Evolutionary conservation across 2,888 invertebrate species (phyloP).

Genomic region (Netelia fuscicornis): DNA sequence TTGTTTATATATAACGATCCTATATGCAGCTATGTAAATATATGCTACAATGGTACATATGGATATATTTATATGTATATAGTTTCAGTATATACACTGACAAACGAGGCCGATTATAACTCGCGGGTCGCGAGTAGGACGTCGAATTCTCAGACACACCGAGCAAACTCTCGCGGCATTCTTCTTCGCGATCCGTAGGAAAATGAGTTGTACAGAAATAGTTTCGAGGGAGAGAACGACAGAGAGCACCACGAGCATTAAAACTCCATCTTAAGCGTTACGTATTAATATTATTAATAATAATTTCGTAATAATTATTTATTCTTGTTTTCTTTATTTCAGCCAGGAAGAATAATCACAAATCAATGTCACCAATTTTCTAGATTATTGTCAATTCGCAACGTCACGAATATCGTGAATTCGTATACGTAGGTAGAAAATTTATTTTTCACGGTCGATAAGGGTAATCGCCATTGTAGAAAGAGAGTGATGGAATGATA

Average conservation of each 20-base stretch:
- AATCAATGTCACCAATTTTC: background rate
- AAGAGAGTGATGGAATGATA: background rate
- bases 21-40: slow-evolving; percentile 36
- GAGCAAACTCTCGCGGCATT: slow-evolving; percentile 67
- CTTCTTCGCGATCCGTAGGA: slow-evolving; percentile 70
- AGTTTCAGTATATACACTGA: slow-evolving; percentile 22
- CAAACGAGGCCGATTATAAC: slow-evolving; percentile 69
- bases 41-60: slow-evolving; percentile 47
- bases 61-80: slow-evolving; percentile 55
- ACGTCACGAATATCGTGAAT: background rate
- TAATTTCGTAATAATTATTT: background rate
- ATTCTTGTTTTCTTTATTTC: background rate
- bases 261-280: slow-evolving; percentile 40
- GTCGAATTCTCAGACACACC: slow-evolving; percentile 69
- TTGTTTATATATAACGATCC: background rate
- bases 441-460: background rate
- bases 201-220: slow-evolving; percentile 71
- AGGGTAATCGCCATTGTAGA: background rate
- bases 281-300: slow-evolving; percentile 51
- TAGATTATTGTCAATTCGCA: background rate
- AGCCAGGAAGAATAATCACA: no score
- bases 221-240: slow-evolving; percentile 57
- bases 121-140: slow-evolving; percentile 68
- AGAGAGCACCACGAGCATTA: slow-evolving; percentile 39
- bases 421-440: background rate